Percentiles rank a stretch among this genome's conserved stretches.
phyloP scores from a whole-genome alignment of 2,113 vertebrate genomes.

The Chamaea fasciata region DNA sequence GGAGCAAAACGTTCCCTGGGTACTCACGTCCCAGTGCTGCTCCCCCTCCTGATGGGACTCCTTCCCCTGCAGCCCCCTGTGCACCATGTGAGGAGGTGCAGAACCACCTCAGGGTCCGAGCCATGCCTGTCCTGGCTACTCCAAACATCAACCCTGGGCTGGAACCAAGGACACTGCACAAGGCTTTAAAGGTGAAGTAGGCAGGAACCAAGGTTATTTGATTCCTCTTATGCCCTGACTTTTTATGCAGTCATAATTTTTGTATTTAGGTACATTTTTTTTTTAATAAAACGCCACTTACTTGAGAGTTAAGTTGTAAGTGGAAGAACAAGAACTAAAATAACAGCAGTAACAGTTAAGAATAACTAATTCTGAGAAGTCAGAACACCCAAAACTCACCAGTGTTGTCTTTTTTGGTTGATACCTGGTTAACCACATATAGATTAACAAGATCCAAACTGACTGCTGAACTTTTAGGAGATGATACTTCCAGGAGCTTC shows the following conservation, averaged over 20 bases:
- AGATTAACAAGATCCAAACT: conserved; percentile 89
- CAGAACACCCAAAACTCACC: conserved; percentile 69
- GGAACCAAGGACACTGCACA: neutral
- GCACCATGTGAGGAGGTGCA: neutral
- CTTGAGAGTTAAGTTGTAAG: neutral
- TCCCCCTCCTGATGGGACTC: rapidly evolving
- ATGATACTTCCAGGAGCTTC: conserved; percentile 64
- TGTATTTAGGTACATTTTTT: neutral
- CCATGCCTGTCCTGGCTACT: neutral
- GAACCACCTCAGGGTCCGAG: neutral
- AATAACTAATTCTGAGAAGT: neutral
- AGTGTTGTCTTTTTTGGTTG: conserved; percentile 75
- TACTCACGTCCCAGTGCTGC: rapidly evolving
- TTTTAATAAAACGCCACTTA: neutral
- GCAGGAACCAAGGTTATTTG: neutral
- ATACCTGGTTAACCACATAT: conserved; percentile 89
- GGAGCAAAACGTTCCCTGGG: neutral
- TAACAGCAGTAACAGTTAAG: neutral
- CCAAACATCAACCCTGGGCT: neutral
- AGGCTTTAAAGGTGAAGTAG: neutral
- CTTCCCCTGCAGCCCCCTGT: neutral
- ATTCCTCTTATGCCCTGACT: neutral
- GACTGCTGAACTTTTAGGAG: conserved; percentile 50
- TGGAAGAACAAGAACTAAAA: neutral
- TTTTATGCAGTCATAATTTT: neutral